A percentile compares a stretch with the other conserved stretches of the same genome.
Conservation (phyloP, 2,113 vertebrate species). For the Sturnira hondurensis region DNA sequence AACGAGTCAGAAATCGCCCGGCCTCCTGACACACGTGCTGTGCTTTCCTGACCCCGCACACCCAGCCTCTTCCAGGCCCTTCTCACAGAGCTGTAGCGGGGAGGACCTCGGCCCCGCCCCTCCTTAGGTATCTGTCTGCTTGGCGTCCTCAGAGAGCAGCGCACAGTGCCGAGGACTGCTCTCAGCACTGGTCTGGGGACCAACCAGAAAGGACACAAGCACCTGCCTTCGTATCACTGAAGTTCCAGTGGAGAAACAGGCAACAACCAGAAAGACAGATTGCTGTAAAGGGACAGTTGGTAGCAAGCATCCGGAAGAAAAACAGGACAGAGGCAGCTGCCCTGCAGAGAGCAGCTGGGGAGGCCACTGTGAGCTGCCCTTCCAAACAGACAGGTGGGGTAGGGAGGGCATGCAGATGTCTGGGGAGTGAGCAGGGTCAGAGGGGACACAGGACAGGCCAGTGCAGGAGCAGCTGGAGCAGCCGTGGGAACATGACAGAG, state of each 20-base stretch:
- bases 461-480: not conserved
- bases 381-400: not conserved
- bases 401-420: too few species aligned
- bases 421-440: not conserved
- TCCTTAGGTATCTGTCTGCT: not conserved
- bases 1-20: not conserved
- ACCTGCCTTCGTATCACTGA: not conserved
- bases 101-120: not conserved
- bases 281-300: accelerated
- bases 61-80: not conserved
- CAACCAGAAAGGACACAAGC: not conserved
- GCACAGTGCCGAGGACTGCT: not conserved
- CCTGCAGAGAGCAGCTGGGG: accelerated
- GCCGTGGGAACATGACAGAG: not conserved
- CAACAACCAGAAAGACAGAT: not conserved
- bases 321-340: accelerated
- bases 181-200: not conserved
- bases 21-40: not conserved
- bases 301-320: not conserved
- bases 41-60: accelerated
- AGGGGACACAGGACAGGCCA: too few species aligned
- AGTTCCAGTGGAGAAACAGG: not conserved
- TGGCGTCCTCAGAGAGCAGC: not conserved
- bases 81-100: not conserved
- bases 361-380: not conserved